A percentile compares a stretch with the other conserved stretches of the same genome.
Conservation (phyloP, 2,113 vertebrate species). For the Stercorarius parasiticus region DNA sequence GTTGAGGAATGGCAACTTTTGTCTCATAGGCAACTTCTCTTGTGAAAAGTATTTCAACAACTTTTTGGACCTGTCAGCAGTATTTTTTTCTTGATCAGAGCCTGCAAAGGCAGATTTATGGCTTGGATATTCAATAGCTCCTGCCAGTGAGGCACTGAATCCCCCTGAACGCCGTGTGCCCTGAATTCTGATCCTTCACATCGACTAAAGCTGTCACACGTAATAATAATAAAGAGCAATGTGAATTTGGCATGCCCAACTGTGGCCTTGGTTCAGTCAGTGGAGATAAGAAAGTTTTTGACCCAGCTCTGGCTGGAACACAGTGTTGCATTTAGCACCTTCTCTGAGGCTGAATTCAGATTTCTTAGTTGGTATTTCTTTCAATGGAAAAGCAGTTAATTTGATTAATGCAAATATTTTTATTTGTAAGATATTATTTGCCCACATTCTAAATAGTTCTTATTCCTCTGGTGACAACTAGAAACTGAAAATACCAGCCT, state of each 20-base stretch:
- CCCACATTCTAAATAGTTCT: background rate
- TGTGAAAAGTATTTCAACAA: background rate
- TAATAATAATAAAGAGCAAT: background rate
- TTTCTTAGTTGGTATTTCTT: background rate
- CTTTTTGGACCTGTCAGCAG: constrained; percentile 35
- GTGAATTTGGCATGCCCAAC: background rate
- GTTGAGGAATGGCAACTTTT: background rate
- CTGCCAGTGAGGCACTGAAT: background rate
- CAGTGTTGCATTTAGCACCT: background rate
- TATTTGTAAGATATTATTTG: background rate
- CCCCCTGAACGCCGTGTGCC: background rate
- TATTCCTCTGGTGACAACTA: background rate
- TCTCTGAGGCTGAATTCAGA: background rate
- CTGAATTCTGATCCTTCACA: background rate
- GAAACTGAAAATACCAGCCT: background rate
- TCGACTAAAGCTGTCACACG: background rate
- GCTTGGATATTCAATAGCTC: background rate
- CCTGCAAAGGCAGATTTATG: background rate
- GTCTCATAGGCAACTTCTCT: constrained; percentile 12
- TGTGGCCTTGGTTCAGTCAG: background rate
- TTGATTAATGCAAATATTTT: background rate
- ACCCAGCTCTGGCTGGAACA: background rate
- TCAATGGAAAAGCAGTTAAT: background rate
- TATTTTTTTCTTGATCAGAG: background rate
- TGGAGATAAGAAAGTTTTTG: background rate